Base-by-base conservation (phyloP, 2,797 vertebrate species). In the Menidia menidia region DNA sequence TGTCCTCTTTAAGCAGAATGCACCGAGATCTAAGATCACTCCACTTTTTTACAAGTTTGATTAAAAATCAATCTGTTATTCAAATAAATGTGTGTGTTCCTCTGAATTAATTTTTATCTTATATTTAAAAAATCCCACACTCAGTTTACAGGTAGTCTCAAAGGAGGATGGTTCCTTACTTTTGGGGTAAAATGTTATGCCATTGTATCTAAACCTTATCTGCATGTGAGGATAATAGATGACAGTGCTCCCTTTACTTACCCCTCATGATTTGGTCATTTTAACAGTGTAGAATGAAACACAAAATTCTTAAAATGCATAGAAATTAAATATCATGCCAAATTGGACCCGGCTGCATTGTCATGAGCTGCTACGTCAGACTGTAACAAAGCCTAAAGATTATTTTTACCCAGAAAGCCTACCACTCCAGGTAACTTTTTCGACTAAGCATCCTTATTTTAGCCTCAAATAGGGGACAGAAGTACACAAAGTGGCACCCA, bases 401-500 rank as follows among this genome's bases (percentile, higher is more conserved):
- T 15, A 45, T 16, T 45, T 53, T 33, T 8, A 18, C 44, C 2
- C 47, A 30, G 14, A 47, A 2, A 2, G 13, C 42, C 25, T 3
- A 43, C 15, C 30, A 32, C 7, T 44, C 43, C 5, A 14, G 35
- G 15, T 52, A 25, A 32, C 51, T 30, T 12, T 13, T 16, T 33
- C 15, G 32, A 33, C 35, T 50, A 41, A 48, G 19, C 18, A 33
- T 6, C 60, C 79, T 83, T 50, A 55, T 67, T 73, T 55, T 60
- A 31, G 42, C 72, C 35, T 42, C 35, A 42, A 68, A 75, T 45
- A 43, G 25, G 35, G 35, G 57, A 75, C 32, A 78, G 65, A 75
- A 56, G 18, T 60, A 19, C 77, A 60, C 39, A 64, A 63, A 80
- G 64, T 75, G 50, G 81, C 73, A 80, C 89, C 62, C 67, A 91